A percentile compares a stretch with the other conserved stretches of the same genome.
Conservation (phyloP, 2,888 invertebrate genomes). For the Melanophora roralis region DNA sequence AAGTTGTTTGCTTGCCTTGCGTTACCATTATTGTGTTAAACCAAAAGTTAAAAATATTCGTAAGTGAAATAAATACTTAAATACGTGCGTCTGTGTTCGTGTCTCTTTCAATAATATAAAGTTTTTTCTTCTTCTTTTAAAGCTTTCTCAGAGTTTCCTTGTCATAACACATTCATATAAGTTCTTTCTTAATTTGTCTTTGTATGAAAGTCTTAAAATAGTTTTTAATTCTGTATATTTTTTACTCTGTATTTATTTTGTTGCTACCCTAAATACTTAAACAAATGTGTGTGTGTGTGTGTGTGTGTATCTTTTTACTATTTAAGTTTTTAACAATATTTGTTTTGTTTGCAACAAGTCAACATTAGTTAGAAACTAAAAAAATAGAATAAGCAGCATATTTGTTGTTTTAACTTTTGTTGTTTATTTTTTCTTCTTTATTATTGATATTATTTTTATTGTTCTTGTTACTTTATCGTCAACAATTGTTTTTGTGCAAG, state of each 20-base stretch:
- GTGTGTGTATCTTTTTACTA: neutral
- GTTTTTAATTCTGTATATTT: conserved; percentile 35
- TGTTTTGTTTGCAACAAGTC: conserved; percentile 61
- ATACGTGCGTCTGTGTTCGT: neutral
- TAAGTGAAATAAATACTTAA: conserved; percentile 53
- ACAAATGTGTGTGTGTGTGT: neutral
- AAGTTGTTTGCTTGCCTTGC: neutral
- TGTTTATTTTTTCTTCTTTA: neutral
- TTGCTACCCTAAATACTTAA: neutral
- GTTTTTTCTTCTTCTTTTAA: conserved; percentile 12
- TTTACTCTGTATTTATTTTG: neutral
- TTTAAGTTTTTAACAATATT: conserved; percentile 57
- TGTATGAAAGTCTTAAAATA: conserved; percentile 31
- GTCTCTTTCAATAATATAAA: conserved; percentile 5
- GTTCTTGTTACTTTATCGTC: conserved; percentile 50
- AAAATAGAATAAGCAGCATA: conserved; percentile 45
- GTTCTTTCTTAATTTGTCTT: neutral
- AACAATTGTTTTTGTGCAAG: conserved; percentile 56
- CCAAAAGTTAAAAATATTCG: conserved; percentile 55
- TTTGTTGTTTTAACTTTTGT: conserved; percentile 48
- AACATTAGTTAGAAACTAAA: conserved; percentile 56
- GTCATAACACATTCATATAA: neutral
- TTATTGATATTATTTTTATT: conserved; percentile 5
- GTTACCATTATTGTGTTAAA: conserved; percentile 39
- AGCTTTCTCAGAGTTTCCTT: conserved; percentile 24